Evolutionary conservation across 2,888 invertebrate species (phyloP).

Genomic region (Meiosimyza decipiens): DNA sequence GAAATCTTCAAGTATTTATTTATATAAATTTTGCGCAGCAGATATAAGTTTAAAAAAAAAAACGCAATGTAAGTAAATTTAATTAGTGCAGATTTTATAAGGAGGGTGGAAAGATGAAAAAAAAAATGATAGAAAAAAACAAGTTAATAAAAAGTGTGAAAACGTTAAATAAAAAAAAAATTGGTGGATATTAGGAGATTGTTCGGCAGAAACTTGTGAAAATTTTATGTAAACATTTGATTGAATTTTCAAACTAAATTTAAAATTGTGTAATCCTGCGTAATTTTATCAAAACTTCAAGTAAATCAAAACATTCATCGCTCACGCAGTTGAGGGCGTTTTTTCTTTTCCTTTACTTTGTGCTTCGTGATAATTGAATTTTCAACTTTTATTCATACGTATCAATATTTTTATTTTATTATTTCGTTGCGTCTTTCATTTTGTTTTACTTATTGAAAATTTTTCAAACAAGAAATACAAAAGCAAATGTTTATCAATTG

Average conservation of each 20-base stretch:
- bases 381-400: neutral
- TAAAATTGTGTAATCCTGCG: too few species aligned
- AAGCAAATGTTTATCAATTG: too few species aligned
- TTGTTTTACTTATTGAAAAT: too few species aligned
- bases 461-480: too few species aligned
- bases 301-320: too few species aligned
- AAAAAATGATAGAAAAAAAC: neutral
- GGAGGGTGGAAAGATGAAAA: neutral
- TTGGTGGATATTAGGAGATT: neutral
- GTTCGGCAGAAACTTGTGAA: neutral
- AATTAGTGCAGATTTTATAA: constrained; percentile 7
- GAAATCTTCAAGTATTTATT: constrained; percentile 3
- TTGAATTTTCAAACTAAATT: neutral
- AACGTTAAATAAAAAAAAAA: constrained; percentile 18
- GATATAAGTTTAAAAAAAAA: neutral
- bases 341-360: neutral
- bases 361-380: neutral
- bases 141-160: constrained; percentile 2
- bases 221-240: neutral
- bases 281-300: too few species aligned
- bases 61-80: constrained; percentile 14
- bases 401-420: too few species aligned
- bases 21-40: constrained; percentile 22
- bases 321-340: constrained; percentile 16
- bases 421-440: too few species aligned